Base-by-base conservation (phyloP, 2,797 vertebrate genomes). In the Sphaeramia orbicularis region DNA sequence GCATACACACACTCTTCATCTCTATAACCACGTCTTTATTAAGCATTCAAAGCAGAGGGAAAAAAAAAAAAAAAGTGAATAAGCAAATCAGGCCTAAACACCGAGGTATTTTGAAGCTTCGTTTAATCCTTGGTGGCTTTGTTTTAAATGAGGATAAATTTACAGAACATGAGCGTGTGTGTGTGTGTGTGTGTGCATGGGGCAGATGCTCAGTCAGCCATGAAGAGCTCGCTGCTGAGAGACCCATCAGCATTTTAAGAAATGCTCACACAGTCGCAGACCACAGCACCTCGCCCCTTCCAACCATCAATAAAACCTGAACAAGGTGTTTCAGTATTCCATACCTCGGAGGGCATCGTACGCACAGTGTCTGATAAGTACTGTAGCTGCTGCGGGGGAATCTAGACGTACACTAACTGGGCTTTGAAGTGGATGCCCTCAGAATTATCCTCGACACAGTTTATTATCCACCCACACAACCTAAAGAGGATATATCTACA, bases 401-500 rank as follows among this genome's bases (percentile, higher is more conserved):
- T 53, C 27, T 45, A 51, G 41, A 57, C 24, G 7, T 30, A 50
- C 65, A 47, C 42, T 10, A 10, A 42, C 18, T 2, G 49, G 14
- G 45, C 70, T 74, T 67, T 78, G 10, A 80, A 84, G 69, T 58
- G 65, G 60, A 80, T 35, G 2, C 42, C 78, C 56, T 76, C 66
- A 62, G 59, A 78, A 71, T 82, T 57, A 78, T 71, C 60, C 74
- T 50, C 15, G 47, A 86, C 65, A 73, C 30, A 42, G 63, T 37
- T 74, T 57, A 65, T 83, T 78, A 81, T 73, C 61, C 73, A 13
- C 65, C 63, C 61, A 80, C 69, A 66, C 54, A 58, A 24, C 19
- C 54, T 32, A 12, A 64, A 77, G 67, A 75, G 81, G 53, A 65
- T n/a, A 51, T 6, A 75, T 68, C 62, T 57, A 53, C 18, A 19